phyloP scores from a whole-genome alignment of 2,113 vertebrate genomes.

The Neogale vison region DNA sequence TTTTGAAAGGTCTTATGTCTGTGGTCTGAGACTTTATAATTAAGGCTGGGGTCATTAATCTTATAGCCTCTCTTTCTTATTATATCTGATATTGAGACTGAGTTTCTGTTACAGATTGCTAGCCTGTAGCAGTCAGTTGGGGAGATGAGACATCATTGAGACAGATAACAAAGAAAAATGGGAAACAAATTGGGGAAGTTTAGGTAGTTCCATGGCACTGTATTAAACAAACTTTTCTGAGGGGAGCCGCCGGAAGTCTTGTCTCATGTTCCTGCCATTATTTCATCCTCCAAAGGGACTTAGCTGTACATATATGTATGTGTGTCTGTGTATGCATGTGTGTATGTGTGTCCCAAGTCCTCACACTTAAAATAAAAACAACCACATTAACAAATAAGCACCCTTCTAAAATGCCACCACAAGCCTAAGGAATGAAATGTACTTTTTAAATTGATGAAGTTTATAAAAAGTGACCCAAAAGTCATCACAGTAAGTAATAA shows the following conservation, averaged over 20 bases:
- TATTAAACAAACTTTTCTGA: conserved; percentile 62
- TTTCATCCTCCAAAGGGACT: background rate
- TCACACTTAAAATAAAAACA: conserved; percentile 43
- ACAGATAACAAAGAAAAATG: conserved; percentile 80
- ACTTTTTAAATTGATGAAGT: conserved; percentile 65
- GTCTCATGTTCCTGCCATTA: background rate
- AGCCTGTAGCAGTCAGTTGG: conserved; percentile 67
- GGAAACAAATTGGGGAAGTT: conserved; percentile 67
- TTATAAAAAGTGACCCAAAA: conserved; percentile 62
- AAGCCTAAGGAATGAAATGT: conserved; percentile 49
- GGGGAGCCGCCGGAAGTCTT: background rate
- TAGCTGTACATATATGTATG: background rate
- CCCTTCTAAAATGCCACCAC: conserved; percentile 57
- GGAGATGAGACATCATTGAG: conserved; percentile 64
- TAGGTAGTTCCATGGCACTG: background rate
- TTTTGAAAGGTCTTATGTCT: conserved; percentile 53
- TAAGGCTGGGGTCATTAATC: conserved; percentile 65
- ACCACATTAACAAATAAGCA: background rate
- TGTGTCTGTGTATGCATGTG: background rate
- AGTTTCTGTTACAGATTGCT: conserved; percentile 70
- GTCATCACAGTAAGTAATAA: conserved; percentile 58
- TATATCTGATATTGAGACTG: conserved; percentile 57
- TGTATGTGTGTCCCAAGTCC: background rate
- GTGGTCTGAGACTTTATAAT: conserved; percentile 71
- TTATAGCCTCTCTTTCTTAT: conserved; percentile 59